phyloP scores from a whole-genome alignment of 2,797 vertebrate genomes.

The Leuciscus waleckii region DNA sequence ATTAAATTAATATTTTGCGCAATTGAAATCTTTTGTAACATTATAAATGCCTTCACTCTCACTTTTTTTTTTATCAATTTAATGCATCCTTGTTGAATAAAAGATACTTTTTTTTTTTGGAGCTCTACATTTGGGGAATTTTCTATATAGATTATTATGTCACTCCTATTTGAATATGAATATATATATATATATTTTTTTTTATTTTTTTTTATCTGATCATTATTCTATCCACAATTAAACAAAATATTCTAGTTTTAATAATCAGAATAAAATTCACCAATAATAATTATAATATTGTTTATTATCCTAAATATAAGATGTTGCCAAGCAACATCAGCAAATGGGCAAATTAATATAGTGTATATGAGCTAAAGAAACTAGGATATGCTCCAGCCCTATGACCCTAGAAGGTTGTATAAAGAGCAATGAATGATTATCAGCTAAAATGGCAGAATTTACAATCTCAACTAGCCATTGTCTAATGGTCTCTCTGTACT shows the following conservation, averaged over 20 bases:
- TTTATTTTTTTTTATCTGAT: too few relatives aligned
- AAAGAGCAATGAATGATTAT: too few relatives aligned
- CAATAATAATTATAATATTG: background rate
- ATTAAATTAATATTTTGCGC: background rate
- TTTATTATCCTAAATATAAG: background rate
- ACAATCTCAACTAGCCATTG: background rate
- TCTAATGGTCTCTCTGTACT: constrained; percentile 65
- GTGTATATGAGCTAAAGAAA: background rate
- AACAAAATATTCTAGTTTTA: background rate
- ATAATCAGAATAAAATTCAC: background rate
- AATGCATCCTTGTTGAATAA: background rate
- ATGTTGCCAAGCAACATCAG: background rate
- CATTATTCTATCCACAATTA: background rate
- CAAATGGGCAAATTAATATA: background rate
- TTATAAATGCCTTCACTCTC: background rate
- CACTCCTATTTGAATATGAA: background rate
- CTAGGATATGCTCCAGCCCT: too few relatives aligned
- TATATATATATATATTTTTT: background rate
- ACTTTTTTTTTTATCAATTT: background rate
- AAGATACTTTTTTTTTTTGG: background rate
- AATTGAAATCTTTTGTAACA: background rate
- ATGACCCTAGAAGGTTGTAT: too few relatives aligned
- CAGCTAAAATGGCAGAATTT: background rate
- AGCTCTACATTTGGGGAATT: background rate
- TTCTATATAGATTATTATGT: background rate